phyloP scores from a whole-genome alignment of 1,140 invertebrate species.

The Grapholita molesta region DNA sequence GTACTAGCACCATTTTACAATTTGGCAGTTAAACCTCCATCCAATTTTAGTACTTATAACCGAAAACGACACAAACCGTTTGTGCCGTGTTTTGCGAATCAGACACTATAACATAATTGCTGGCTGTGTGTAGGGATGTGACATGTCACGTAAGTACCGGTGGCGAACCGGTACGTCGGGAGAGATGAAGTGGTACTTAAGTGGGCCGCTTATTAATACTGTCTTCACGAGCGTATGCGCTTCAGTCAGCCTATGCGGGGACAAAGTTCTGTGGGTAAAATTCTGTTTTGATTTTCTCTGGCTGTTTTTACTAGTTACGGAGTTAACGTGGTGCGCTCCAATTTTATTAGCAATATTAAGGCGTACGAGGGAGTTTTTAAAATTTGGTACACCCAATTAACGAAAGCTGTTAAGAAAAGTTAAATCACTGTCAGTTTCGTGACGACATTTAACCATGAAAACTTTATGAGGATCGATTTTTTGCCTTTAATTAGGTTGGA shows the following conservation, averaged over 20 bases:
- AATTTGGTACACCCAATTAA: too few species aligned
- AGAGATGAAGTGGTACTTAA: not conserved
- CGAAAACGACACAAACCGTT: not conserved
- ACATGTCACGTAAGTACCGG: not conserved
- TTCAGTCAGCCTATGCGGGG: not conserved
- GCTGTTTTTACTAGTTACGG: not conserved
- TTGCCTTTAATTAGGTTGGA: too few species aligned
- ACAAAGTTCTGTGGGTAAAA: not conserved
- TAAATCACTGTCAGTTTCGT: too few species aligned
- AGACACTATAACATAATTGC: constrained; percentile 12
- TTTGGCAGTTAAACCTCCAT: not conserved
- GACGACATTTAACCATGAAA: too few species aligned
- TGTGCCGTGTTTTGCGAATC: constrained; percentile 3
- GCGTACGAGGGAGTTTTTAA: too few species aligned
- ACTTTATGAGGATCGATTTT: too few species aligned
- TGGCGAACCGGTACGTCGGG: not conserved
- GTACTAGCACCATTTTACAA: too few species aligned
- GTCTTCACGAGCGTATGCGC: not conserved
- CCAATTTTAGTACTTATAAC: too few species aligned
- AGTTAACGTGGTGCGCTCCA: not conserved
- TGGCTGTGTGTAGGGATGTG: not conserved
- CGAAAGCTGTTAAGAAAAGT: too few species aligned
- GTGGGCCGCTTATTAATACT: not conserved
- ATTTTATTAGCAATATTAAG: too few species aligned
- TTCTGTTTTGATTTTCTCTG: not conserved